Base-by-base conservation (phyloP, 2,888 invertebrate genomes). In the Drosophila siamana region DNA sequence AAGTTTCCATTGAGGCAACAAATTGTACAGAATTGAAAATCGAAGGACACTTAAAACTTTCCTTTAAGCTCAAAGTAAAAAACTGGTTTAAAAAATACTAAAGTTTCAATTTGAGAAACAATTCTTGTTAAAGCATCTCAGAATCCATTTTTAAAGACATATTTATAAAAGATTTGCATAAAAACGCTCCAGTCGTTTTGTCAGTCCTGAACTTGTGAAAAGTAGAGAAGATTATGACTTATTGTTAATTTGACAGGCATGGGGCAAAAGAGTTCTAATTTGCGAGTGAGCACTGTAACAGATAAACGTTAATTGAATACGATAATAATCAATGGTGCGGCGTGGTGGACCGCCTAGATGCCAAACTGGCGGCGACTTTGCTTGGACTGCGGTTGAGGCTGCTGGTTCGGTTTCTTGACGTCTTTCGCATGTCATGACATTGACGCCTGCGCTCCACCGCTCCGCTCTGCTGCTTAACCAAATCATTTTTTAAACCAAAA, bases 371-470 rank as follows among this genome's bases (percentile, higher is more conserved):
- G 65, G 59, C 60, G 46, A 61, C 59, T 41, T 62, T 46, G 63
- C 78, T 70, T 63, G 46, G 65, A 60, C 74, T 78, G 63, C 74
- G 61, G 74, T 80, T 83, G 59, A 82, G 65, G 74, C 82, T 83
- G 86, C 82, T 82, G 82, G 82, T 78, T 82, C 86, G 65, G 82
- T 83, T 83, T 78, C 61, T 51, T 54, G 68, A 65, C 73, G 63
- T 51, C 41, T 54, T 19, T 56, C 66, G 65, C 50, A 50, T 46
- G 13, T 44, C 43, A 65, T 51, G 59, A 55, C 16, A 40, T 26
- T 26, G 40, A 55, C 55, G 46, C 70, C 50, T 54, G 51, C 24
- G 22, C 36, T 50, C 26, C 4, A 5, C 57, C 15, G 36, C 15
- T n/a, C 33, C 36, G 15, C 11, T 33, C 28, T 33, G 30, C 56